phyloP scores from a whole-genome alignment of 2,113 vertebrate genomes.

The Gallinago jamesoni region DNA sequence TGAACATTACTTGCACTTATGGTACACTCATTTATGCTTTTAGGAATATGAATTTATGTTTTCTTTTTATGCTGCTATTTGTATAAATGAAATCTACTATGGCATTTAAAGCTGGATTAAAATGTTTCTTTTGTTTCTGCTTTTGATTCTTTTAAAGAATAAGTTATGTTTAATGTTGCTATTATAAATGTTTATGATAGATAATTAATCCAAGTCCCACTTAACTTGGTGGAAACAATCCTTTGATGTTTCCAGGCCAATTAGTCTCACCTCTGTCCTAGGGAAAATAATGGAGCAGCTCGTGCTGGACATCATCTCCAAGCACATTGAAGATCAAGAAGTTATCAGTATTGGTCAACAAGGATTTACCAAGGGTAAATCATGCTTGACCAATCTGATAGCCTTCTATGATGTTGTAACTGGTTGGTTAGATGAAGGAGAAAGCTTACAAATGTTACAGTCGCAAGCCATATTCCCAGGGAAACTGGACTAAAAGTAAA shows the following conservation, averaged over 20 bases:
- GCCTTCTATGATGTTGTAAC: too few relatives aligned
- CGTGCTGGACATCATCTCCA: too few relatives aligned
- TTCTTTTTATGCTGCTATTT: slow-evolving; percentile 45
- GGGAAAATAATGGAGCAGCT: too few relatives aligned
- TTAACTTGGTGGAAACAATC: not conserved
- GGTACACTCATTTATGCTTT: slow-evolving; percentile 51
- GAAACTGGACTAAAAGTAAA: slow-evolving; percentile 7
- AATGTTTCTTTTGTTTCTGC: not conserved
- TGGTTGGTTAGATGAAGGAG: too few relatives aligned
- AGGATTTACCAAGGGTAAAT: too few relatives aligned
- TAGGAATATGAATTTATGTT: slow-evolving; percentile 23
- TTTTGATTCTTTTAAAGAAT: slow-evolving; percentile 7
- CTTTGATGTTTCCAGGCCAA: not conserved
- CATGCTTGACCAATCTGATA: too few relatives aligned
- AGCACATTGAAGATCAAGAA: too few relatives aligned
- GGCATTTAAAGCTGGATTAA: not conserved
- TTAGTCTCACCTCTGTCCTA: too few relatives aligned
- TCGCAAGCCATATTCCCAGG: not conserved
- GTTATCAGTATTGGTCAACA: too few relatives aligned
- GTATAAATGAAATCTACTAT: slow-evolving; percentile 15
- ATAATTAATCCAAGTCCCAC: not conserved
- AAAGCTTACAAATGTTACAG: not conserved
- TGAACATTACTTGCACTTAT: slow-evolving; percentile 54
- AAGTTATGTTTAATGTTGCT: not conserved
- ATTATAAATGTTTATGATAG: not conserved